phyloP scores from a whole-genome alignment of 2,113 vertebrate genomes.

The Amblyornis subalaris region DNA sequence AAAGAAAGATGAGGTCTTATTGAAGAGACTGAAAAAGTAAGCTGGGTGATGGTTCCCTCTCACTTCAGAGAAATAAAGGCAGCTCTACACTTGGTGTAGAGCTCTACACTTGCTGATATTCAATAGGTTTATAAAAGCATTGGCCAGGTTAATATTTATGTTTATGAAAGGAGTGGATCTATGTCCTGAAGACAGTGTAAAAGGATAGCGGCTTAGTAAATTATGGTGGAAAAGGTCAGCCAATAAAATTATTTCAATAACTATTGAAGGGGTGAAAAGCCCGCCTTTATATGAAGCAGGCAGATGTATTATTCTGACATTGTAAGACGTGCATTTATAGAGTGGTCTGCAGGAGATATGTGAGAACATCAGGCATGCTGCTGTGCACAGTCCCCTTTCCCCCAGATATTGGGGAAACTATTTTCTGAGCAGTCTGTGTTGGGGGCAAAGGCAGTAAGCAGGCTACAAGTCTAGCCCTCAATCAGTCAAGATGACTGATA shows the following conservation, averaged over 20 bases:
- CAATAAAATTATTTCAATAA: neutral
- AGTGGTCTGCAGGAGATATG: neutral
- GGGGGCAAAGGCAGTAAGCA: neutral
- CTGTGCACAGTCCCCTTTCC: neutral
- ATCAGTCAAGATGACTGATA: neutral
- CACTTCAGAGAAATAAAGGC: neutral
- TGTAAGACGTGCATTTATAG: neutral
- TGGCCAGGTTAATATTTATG: neutral
- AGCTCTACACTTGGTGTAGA: neutral
- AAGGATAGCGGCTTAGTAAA: neutral
- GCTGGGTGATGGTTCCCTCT: neutral
- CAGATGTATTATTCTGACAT: neutral
- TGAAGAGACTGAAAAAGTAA: neutral
- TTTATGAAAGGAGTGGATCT: neutral
- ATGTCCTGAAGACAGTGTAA: neutral
- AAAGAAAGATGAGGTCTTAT: neutral
- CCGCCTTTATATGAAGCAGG: neutral
- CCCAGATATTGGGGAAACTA: neutral
- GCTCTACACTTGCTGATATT: neutral
- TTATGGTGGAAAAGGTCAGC: neutral
- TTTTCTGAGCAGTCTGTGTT: neutral
- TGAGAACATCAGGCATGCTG: neutral
- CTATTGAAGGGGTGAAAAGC: neutral
- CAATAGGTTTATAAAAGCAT: neutral
- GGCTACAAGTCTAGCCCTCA: neutral